Conservation (phyloP, 2,113 vertebrate species). For the Callionymus lyra region DNA sequence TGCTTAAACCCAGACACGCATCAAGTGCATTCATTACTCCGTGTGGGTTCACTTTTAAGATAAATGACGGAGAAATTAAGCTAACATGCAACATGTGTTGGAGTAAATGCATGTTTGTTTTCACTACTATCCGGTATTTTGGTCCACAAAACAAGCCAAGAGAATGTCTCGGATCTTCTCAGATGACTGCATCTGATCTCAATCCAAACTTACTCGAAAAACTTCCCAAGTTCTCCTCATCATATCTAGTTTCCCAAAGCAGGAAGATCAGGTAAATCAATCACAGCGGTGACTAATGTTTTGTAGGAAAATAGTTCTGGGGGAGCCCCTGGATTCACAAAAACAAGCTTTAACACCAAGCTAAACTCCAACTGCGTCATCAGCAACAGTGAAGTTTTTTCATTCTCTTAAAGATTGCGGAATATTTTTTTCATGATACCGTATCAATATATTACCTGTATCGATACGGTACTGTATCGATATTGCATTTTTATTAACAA, state of each 20-base stretch:
- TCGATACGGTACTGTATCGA: no score
- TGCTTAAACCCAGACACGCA: constrained; percentile 23
- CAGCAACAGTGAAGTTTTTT: no score
- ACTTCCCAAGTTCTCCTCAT: constrained; percentile 12
- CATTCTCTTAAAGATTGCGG: no score
- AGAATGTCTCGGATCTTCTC: constrained; percentile 15
- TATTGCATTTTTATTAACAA: no score
- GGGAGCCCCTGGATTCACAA: constrained; percentile 19
- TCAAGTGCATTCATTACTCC: constrained; percentile 45
- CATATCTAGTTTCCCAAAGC: constrained; percentile 31
- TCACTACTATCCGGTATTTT: constrained; percentile 19
- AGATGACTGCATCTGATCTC: constrained; percentile 24
- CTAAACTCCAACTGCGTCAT: no score
- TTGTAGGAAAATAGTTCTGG: constrained; percentile 14
- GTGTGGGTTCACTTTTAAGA: constrained; percentile 23
- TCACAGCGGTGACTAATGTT: constrained; percentile 13
- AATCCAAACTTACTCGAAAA: no score
- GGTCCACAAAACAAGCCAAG: constrained; percentile 22
- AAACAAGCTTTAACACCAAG: no score
- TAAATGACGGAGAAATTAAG: constrained; percentile 7
- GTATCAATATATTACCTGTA: no score
- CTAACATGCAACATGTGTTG: no score
- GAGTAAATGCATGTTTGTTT: no score
- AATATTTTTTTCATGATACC: no score
- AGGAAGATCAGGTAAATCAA: constrained; percentile 9